These are phyloP conservation scores for Bathynomus jamesi DNA, from an alignment of 1,140 invertebrate genomes.

Conservation along the genomic window DNA sequence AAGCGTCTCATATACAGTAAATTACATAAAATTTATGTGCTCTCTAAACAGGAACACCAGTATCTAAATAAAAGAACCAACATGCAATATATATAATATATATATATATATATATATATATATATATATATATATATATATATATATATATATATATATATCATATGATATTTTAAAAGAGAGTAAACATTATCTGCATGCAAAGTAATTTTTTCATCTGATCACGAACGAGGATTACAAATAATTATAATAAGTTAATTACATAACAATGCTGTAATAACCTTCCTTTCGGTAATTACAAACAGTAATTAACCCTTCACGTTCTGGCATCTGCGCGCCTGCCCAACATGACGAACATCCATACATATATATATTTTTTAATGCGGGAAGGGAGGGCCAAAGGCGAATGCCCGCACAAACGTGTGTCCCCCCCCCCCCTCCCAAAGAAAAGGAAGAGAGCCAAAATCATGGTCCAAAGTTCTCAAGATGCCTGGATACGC, in stretches of 20 bases:
- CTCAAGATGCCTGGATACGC: no score
- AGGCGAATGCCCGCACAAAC: no score
- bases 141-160: constrained; percentile 1
- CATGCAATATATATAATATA: not conserved
- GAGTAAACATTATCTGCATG: not conserved
- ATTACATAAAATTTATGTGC: no score
- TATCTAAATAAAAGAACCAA: not conserved
- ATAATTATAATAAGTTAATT: not conserved
- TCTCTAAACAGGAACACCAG: no score
- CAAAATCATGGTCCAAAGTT: no score
- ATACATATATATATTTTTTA: not conserved
- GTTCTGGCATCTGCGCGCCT: not conserved
- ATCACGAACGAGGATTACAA: no score
- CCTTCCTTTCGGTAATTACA: not conserved
- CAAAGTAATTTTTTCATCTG: no score
- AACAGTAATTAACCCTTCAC: not conserved
- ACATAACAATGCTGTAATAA: not conserved
- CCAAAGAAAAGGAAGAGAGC: no score
- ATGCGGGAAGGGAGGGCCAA: no score
- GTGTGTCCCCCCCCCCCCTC: no score
- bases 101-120: constrained; percentile 1
- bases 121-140: constrained; percentile 1
- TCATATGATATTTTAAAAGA: not conserved
- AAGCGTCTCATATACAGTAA: no score
- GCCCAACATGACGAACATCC: not conserved